Conservation (phyloP, 2,113 vertebrate species). For the Tetrax tetrax region DNA sequence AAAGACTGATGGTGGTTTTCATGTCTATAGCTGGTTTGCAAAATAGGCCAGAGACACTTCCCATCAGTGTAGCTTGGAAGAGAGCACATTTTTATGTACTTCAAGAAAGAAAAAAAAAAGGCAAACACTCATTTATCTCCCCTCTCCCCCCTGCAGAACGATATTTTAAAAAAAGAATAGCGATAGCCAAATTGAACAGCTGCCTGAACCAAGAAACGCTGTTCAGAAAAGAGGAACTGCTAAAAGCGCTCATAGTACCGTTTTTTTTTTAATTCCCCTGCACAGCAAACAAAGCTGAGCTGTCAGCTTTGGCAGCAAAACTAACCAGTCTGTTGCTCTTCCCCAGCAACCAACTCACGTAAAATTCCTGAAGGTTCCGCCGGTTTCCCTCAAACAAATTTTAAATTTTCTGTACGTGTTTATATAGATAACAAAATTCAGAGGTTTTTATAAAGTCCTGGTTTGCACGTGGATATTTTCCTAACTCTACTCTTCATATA, state of each 20-base stretch:
- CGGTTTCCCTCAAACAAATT: not conserved
- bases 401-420: not conserved
- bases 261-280: not conserved
- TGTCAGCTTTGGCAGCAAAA: not conserved
- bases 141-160: not conserved
- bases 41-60: not conserved
- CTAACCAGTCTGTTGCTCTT: not conserved
- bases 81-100: not conserved
- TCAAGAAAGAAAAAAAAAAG: not conserved
- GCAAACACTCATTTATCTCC: not conserved
- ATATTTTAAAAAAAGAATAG: not conserved
- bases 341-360: not conserved
- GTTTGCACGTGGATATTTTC: not conserved
- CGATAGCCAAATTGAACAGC: not conserved
- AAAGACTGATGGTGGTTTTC: not conserved
- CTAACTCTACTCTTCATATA: not conserved
- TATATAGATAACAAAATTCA: not conserved
- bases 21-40: not conserved
- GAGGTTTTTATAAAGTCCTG: not conserved
- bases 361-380: not conserved
- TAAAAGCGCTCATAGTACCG: not conserved
- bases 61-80: not conserved
- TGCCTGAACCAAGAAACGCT: not conserved
- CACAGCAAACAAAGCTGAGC: rapidly evolving
- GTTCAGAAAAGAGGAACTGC: not conserved